Percentiles rank a stretch among this genome's conserved stretches.
phyloP scores from a whole-genome alignment of 2,888 invertebrate genomes.

The Nomada fabriciana region DNA sequence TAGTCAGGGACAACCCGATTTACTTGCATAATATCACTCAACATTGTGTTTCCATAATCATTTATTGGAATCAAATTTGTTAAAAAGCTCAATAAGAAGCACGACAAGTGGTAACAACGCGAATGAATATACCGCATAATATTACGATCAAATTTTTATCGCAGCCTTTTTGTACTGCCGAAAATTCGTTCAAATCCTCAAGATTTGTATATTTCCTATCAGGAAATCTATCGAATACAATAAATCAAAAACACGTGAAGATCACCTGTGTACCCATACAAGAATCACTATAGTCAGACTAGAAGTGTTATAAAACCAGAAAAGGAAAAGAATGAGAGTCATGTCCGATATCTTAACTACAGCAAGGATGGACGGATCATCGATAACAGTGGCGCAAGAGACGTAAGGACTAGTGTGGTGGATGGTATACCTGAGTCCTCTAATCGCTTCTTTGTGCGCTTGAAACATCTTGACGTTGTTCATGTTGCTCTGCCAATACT shows the following conservation, averaged over 20 bases:
- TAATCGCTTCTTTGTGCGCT: conserved; percentile 99
- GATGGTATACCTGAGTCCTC: conserved; percentile 95
- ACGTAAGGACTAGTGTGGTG: conserved; percentile 83
- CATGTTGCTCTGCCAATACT: conserved; percentile 99
- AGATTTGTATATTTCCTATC: conserved; percentile 8
- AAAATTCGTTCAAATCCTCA: conserved; percentile 1
- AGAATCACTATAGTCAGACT: conserved; percentile 63
- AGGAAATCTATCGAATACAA: conserved; percentile 27
- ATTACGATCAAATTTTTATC: conserved; percentile 20
- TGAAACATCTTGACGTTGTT: conserved; percentile 99
- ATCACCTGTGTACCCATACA: conserved; percentile 80
- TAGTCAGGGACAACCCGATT: conserved; percentile 2
- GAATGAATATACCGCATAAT: conserved; percentile 13
- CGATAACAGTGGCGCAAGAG: conserved; percentile 79
- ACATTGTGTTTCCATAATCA: not conserved
- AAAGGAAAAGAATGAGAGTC: conserved; percentile 73
- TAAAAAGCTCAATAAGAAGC: conserved; percentile 1
- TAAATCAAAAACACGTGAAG: conserved; percentile 32
- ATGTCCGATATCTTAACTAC: conserved; percentile 70
- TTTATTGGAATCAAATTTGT: conserved; percentile 25
- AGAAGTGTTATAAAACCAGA: conserved; percentile 67
- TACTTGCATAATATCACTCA: conserved; percentile 20
- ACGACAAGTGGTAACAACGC: not conserved
- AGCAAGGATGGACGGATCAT: conserved; percentile 72
- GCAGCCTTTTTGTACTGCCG: conserved; percentile 27